A percentile compares a stretch with the other conserved stretches of the same genome.
Conservation (phyloP, 1,140 invertebrate species). For the Drosophila carrolli region DNA sequence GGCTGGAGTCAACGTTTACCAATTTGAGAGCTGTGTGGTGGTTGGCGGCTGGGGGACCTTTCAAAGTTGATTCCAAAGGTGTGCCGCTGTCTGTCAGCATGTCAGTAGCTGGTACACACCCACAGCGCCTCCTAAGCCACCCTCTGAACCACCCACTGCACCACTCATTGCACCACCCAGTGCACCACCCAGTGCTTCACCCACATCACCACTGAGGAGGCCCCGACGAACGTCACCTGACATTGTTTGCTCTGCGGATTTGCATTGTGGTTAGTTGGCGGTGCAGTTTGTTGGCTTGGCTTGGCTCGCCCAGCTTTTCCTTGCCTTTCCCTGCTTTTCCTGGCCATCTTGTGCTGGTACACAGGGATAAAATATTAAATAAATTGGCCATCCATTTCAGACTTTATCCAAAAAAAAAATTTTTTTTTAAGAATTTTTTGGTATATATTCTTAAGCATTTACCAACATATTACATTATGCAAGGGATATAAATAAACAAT, state of each 20-base stretch:
- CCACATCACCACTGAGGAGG: constrained; percentile 26
- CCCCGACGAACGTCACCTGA: constrained; percentile 67
- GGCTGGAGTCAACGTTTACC: constrained; percentile 47
- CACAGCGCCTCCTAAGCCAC: neutral
- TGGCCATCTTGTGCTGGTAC: neutral
- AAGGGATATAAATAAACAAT: too few species aligned
- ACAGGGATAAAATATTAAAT: constrained; percentile 2
- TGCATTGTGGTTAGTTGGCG: constrained; percentile 81
- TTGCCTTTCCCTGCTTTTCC: constrained; percentile 5
- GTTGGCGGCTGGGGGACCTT: constrained; percentile 22
- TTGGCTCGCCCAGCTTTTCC: constrained; percentile 21
- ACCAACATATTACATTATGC: too few species aligned
- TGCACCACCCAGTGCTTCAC: constrained; percentile 18
- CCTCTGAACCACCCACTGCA: constrained; percentile 3
- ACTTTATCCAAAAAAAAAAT: neutral
- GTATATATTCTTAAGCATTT: too few species aligned
- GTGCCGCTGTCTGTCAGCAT: constrained; percentile 72
- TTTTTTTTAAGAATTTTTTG: too few species aligned
- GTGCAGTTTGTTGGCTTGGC: constrained; percentile 65
- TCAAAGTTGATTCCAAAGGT: constrained; percentile 73
- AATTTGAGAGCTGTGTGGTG: constrained; percentile 42
- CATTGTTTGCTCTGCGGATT: constrained; percentile 82
- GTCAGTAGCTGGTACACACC: constrained; percentile 56
- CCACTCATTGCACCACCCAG: constrained; percentile 8
- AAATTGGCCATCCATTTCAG: too few species aligned